Evolutionary conservation across 1,140 invertebrate genomes (phyloP).

Genomic region (Drosophila arawakana): DNA sequence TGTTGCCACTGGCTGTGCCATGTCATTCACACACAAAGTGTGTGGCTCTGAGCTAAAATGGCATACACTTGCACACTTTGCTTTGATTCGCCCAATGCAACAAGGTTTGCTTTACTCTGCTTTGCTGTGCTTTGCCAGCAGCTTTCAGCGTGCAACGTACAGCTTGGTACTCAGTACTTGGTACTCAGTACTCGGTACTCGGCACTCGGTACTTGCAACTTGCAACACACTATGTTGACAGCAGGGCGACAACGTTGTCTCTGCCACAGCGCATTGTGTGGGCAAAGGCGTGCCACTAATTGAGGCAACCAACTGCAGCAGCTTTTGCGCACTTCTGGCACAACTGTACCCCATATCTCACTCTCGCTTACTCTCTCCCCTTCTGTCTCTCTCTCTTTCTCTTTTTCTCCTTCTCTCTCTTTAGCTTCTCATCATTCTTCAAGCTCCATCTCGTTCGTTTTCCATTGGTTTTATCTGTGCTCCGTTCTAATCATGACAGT

Average conservation of each 20-base stretch:
- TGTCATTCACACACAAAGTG: constrained; percentile 81
- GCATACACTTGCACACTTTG: constrained; percentile 72
- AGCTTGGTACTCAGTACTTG: no score
- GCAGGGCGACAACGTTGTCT: constrained; percentile 7
- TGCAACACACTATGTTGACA: constrained; percentile 5
- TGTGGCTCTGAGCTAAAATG: constrained; percentile 73
- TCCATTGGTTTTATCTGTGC: no score
- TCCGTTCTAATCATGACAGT: no score
- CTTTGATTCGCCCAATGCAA: constrained; percentile 55
- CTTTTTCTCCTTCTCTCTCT: no score
- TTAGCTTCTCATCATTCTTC: background rate
- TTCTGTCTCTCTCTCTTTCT: background rate
- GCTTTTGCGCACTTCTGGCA: constrained; percentile 41
- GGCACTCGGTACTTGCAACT: no score
- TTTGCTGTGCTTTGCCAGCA: no score
- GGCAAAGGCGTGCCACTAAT: constrained; percentile 67
- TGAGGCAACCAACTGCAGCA: constrained; percentile 71
- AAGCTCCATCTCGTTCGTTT: no score
- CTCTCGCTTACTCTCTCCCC: background rate
- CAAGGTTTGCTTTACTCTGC: background rate
- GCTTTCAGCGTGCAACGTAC: background rate
- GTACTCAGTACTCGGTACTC: no score
- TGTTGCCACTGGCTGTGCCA: constrained; percentile 63
- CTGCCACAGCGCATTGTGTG: background rate
- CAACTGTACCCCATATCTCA: constrained; percentile 53